Conservation (phyloP, 2,888 invertebrate genomes). For the Phasia obesa region DNA sequence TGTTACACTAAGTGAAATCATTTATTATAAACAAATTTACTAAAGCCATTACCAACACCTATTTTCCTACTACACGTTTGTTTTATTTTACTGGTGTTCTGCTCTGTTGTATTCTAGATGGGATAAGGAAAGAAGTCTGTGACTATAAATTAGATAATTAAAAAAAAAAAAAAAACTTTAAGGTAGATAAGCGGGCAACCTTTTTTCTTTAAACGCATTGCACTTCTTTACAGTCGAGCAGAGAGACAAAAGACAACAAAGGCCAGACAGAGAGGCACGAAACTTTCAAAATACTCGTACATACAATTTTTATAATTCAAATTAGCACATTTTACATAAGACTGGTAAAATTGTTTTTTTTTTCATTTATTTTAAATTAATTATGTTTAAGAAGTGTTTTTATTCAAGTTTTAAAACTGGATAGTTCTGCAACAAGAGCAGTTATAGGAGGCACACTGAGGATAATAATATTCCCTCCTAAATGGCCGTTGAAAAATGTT, state of each 20-base stretch:
- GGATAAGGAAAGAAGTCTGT: not conserved
- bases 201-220: not conserved
- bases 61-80: slow-evolving; percentile 9
- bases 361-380: no score
- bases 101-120: not conserved
- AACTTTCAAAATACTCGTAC: slow-evolving; percentile 44
- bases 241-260: slow-evolving; percentile 25
- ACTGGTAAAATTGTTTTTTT: no score
- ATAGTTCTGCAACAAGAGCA: no score
- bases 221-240: not conserved
- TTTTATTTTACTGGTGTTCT: not conserved
- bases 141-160: slow-evolving; percentile 60
- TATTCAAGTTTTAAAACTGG: no score
- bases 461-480: no score
- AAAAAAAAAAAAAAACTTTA: slow-evolving; percentile 15
- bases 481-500: no score
- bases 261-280: slow-evolving; percentile 38
- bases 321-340: slow-evolving; percentile 62
- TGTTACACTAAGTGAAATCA: slow-evolving; percentile 56
- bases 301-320: slow-evolving; percentile 59
- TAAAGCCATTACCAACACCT: slow-evolving; percentile 66
- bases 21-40: slow-evolving; percentile 64
- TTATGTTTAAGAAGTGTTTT: no score
- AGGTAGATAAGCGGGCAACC: slow-evolving; percentile 12
- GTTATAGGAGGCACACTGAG: no score